A percentile compares a stretch with the other conserved stretches of the same genome.
phyloP scores from a whole-genome alignment of 1,140 invertebrate genomes.

The Papilio polytes region DNA sequence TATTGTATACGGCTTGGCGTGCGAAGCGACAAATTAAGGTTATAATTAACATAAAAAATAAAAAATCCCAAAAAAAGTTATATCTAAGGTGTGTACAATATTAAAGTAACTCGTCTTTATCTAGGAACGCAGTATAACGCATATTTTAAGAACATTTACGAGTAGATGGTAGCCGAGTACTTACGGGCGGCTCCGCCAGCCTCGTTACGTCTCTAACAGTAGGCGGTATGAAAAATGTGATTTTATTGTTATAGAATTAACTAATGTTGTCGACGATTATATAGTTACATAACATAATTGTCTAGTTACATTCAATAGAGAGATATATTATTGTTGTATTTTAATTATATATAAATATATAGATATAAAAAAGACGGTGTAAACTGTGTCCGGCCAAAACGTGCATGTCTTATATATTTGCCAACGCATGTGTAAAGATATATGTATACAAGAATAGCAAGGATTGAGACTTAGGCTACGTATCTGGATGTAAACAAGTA shows the following conservation, averaged over 20 bases:
- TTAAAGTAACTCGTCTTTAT: slow-evolving; percentile 70
- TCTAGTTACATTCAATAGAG: slow-evolving; percentile 78
- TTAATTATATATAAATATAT: slow-evolving; percentile 73
- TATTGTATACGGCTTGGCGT: slow-evolving; percentile 80
- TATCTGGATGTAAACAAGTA: slow-evolving; percentile 68
- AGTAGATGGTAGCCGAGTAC: slow-evolving; percentile 75
- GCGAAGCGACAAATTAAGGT: slow-evolving; percentile 74
- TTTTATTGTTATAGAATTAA: slow-evolving; percentile 80
- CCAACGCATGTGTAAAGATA: slow-evolving; percentile 67
- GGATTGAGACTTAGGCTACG: slow-evolving; percentile 53
- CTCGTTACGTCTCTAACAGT: slow-evolving; percentile 66
- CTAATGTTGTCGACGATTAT: slow-evolving; percentile 73
- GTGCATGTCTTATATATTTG: slow-evolving; percentile 69
- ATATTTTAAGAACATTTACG: slow-evolving; percentile 82
- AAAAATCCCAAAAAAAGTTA: slow-evolving; percentile 68
- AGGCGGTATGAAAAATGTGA: slow-evolving; percentile 76
- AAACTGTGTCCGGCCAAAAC: slow-evolving; percentile 75
- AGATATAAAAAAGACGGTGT: slow-evolving; percentile 72
- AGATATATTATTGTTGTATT: slow-evolving; percentile 80
- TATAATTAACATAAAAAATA: slow-evolving; percentile 64
- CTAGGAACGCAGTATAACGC: slow-evolving; percentile 68
- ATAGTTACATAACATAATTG: slow-evolving; percentile 75
- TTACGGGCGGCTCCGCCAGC: slow-evolving; percentile 66
- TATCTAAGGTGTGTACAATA: slow-evolving; percentile 78
- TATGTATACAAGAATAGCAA: slow-evolving; percentile 66